Evolutionary conservation across 2,888 invertebrate species (phyloP).

Genomic region (Machimus atricapillus): DNA sequence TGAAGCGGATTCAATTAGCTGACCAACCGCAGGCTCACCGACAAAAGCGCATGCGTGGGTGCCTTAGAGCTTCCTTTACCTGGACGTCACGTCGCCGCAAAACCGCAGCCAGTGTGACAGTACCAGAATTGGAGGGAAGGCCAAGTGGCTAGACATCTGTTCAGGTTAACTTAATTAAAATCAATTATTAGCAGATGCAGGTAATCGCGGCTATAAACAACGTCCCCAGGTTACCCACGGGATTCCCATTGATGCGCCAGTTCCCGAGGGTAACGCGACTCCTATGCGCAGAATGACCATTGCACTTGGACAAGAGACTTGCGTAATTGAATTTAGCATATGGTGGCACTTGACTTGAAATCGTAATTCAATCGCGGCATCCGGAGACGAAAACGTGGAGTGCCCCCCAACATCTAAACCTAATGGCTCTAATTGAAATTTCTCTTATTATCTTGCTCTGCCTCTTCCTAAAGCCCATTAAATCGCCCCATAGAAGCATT

Average conservation of each 20-base stretch:
- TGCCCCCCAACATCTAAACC: neutral
- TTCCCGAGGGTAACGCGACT: neutral
- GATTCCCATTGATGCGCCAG: neutral
- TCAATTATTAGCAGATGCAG: constrained; percentile 18
- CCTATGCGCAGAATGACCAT: neutral
- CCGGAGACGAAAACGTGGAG: neutral
- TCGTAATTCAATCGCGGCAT: neutral
- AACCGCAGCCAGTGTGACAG: neutral
- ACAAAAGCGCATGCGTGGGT: constrained; percentile 9
- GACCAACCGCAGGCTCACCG: neutral
- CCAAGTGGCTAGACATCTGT: neutral
- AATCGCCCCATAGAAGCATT: neutral
- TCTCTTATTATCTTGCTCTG: neutral
- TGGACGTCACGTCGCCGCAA: too few species aligned
- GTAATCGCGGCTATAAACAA: constrained; percentile 6
- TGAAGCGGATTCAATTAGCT: constrained; percentile 5
- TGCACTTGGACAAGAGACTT: neutral
- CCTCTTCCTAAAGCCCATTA: neutral
- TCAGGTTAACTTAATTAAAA: constrained; percentile 19
- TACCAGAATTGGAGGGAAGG: neutral
- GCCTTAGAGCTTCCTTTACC: neutral
- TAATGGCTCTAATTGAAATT: constrained; percentile 32
- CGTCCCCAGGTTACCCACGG: neutral
- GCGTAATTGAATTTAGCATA: constrained; percentile 12
- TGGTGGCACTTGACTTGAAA: neutral